These are phyloP conservation scores for Syritta pipiens DNA, from an alignment of 2,888 invertebrate genomes.

Conservation along the genomic window DNA sequence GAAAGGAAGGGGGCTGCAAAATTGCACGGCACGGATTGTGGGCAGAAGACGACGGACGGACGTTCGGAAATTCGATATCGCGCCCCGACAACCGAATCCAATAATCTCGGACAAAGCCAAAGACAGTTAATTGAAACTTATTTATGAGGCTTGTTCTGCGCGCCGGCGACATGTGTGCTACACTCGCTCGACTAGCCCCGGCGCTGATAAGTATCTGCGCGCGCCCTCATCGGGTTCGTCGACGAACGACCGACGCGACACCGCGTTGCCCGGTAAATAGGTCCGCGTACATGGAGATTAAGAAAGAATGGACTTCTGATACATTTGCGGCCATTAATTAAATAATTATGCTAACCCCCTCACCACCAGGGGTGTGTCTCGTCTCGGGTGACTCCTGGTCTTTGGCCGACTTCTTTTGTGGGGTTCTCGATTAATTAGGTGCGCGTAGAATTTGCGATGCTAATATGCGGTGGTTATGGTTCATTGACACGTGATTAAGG, in stretches of 20 bases:
- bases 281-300: slow-evolving; percentile 39
- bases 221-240: too few relatives aligned
- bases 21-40: too few relatives aligned
- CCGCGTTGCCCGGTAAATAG: slow-evolving; percentile 22
- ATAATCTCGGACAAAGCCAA: slow-evolving; percentile 18
- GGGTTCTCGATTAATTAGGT: slow-evolving; percentile 38
- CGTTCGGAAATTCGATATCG: slow-evolving; percentile 31
- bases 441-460: slow-evolving; percentile 28
- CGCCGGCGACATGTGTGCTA: slow-evolving; percentile 41
- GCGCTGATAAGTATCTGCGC: slow-evolving; percentile 35
- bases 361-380: slow-evolving; percentile 33
- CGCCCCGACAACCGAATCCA: slow-evolving; percentile 19
- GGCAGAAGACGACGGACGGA: not conserved
- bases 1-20: too few relatives aligned
- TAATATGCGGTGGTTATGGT: slow-evolving; percentile 37
- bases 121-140: slow-evolving; percentile 32
- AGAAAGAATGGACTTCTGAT: slow-evolving; percentile 37
- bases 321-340: slow-evolving; percentile 52
- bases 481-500: slow-evolving; percentile 58
- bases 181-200: slow-evolving; percentile 9
- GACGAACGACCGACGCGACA: too few relatives aligned
- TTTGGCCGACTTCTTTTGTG: slow-evolving; percentile 55
- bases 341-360: slow-evolving; percentile 54
- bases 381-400: slow-evolving; percentile 61
- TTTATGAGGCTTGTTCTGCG: slow-evolving; percentile 30